Evolutionary conservation across 2,113 vertebrate genomes (phyloP).

Genomic region (Egretta garzetta): DNA sequence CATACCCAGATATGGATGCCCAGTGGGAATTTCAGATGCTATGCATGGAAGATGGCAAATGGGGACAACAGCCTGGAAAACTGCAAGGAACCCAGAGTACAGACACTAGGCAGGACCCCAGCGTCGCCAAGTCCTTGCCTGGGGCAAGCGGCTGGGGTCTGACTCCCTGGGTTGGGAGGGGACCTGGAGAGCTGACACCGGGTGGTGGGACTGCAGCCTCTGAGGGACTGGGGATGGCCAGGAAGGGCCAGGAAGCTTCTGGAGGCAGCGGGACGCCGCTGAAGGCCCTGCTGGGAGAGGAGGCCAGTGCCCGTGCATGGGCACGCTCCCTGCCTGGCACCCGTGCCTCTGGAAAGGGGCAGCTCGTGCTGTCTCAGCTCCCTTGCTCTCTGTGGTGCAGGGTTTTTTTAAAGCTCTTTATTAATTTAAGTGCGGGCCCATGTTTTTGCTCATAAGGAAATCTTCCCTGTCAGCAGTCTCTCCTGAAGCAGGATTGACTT

Average conservation of each 20-base stretch:
- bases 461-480: not conserved
- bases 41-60: not conserved
- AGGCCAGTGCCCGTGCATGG: not conserved
- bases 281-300: not conserved
- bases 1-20: not conserved
- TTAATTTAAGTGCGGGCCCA: not conserved
- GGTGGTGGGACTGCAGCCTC: not conserved
- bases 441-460: not conserved
- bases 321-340: not conserved
- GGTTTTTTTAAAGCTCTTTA: not conserved
- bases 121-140: not conserved
- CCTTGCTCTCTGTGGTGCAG: accelerated
- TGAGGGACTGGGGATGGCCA: not conserved
- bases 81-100: not conserved
- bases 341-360: not conserved
- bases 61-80: not conserved
- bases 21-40: not conserved
- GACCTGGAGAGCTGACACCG: not conserved
- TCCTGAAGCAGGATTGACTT: not conserved
- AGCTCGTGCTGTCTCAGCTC: not conserved
- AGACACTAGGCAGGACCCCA: not conserved
- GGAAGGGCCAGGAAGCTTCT: not conserved
- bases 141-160: not conserved
- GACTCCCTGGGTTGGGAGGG: not conserved
- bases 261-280: not conserved